Conservation (phyloP, 1,140 invertebrate species). For the Caerostris extrusa region DNA sequence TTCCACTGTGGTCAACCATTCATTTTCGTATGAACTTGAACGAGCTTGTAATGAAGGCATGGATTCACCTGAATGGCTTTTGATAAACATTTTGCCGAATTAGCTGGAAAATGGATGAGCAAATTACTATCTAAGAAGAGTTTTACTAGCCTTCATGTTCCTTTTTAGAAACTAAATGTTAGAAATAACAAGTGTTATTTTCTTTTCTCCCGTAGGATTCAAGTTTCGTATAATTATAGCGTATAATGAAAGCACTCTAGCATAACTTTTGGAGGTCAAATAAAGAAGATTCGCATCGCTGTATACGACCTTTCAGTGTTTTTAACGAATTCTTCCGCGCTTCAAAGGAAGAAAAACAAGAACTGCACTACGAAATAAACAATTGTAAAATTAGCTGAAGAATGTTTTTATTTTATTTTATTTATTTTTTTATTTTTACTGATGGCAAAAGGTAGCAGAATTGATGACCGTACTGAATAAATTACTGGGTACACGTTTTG, state of each 20-base stretch:
- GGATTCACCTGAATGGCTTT: not conserved
- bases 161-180: not conserved
- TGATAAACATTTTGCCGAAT: not conserved
- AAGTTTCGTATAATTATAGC: conserved; percentile 6
- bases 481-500: not conserved
- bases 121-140: not conserved
- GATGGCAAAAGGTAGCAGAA: no score
- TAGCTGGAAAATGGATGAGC: not conserved
- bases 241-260: not conserved
- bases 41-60: no score
- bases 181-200: not conserved
- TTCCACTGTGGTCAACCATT: no score
- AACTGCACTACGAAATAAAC: not conserved
- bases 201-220: not conserved
- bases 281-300: not conserved
- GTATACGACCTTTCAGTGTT: not conserved
- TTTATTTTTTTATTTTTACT: no score
- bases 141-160: not conserved
- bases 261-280: not conserved
- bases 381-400: not conserved
- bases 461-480: not conserved
- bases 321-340: not conserved
- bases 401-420: not conserved
- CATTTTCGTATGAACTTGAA: no score
- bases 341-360: not conserved